A percentile compares a stretch with the other conserved stretches of the same genome.
Evolutionary conservation across 2,888 invertebrate genomes (phyloP).

Genomic region (Macrostomum cliftonense): DNA sequence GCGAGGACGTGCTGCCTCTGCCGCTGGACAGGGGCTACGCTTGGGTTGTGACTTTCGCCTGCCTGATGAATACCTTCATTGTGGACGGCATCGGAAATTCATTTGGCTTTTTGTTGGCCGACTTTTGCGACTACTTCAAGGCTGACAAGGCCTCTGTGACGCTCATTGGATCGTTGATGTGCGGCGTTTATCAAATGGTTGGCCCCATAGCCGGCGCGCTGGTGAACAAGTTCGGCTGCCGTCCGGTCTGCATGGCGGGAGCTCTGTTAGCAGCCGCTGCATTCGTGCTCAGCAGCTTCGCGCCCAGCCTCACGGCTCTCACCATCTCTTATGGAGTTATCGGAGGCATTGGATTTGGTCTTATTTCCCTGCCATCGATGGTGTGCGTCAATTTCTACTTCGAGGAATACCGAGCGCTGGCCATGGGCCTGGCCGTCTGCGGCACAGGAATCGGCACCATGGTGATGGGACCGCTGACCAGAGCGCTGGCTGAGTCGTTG

Average conservation of each 20-base stretch:
- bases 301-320: background rate
- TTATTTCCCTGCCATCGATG: slow-evolving; percentile 85
- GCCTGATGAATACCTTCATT: background rate
- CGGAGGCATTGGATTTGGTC: slow-evolving; percentile 70
- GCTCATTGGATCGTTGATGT: background rate
- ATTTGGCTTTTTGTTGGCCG: background rate
- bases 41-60: background rate
- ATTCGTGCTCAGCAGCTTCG: background rate
- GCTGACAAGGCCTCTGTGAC: background rate
- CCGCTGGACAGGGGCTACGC: background rate
- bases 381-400: slow-evolving; percentile 91
- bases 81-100: background rate
- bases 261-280: background rate
- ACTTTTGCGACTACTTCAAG: background rate
- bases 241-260: too few relatives aligned
- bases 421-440: slow-evolving; percentile 83
- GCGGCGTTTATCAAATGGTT: background rate
- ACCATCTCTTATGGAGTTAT: slow-evolving; percentile 10
- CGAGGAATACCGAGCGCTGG: slow-evolving; percentile 78
- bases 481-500: slow-evolving; percentile 44
- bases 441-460: slow-evolving; percentile 90
- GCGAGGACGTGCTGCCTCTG: background rate
- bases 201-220: too few relatives aligned
- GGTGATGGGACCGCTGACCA: slow-evolving; percentile 61
- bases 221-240: too few relatives aligned